Percentiles rank a stretch among this genome's conserved stretches.
phyloP scores from a whole-genome alignment of 2,113 vertebrate genomes.

The Hemichromis elongatus region DNA sequence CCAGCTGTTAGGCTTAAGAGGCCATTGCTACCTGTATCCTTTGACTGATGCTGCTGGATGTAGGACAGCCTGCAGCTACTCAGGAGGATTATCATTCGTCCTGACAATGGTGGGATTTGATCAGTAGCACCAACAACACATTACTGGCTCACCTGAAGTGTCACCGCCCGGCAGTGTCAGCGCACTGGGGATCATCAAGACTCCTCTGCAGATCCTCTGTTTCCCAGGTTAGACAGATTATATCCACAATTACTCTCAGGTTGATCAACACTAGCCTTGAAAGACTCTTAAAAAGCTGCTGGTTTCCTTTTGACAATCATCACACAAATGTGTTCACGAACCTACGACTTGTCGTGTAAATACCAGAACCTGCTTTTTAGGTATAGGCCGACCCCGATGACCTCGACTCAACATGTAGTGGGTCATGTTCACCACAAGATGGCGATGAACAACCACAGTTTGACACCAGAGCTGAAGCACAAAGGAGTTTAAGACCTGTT shows the following conservation, averaged over 20 bases:
- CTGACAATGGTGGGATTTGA: constrained; percentile 52
- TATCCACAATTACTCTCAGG: too few species aligned
- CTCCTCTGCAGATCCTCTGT: not conserved
- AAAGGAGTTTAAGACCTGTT: too few species aligned
- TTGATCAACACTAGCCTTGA: too few species aligned
- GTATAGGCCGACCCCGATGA: not conserved
- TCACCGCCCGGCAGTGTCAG: not conserved
- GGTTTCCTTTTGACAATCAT: not conserved
- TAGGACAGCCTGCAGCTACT: not conserved
- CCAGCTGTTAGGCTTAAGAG: not conserved
- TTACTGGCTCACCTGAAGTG: constrained; percentile 14
- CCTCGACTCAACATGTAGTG: not conserved
- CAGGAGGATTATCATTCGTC: constrained; percentile 9
- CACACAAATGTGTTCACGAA: not conserved
- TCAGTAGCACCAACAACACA: constrained; percentile 23
- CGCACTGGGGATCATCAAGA: not conserved
- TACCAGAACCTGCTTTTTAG: not conserved
- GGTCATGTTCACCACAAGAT: constrained; percentile 8
- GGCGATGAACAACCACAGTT: constrained; percentile 3
- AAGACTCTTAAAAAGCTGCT: too few species aligned
- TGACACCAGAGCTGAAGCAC: not conserved
- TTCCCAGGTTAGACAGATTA: rapidly evolving
- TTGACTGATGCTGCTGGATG: not conserved
- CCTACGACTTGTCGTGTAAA: not conserved
- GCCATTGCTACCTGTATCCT: not conserved